Base-by-base conservation (phyloP, 1,140 invertebrate genomes). In the Druon quercuslanigerum region DNA sequence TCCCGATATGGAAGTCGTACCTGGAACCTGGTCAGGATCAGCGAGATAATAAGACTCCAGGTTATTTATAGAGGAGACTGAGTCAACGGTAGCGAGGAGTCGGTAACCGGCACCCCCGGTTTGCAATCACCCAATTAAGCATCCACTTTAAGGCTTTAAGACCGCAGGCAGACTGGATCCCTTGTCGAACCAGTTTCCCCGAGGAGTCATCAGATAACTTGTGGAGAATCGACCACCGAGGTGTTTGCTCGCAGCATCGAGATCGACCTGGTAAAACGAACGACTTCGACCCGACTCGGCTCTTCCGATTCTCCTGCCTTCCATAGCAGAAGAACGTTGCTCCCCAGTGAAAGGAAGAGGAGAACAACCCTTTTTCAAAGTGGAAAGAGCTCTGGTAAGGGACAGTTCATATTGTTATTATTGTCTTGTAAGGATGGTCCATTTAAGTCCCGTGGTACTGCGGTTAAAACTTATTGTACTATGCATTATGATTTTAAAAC, bases 21-120 rank as follows among this genome's bases (percentile, higher is more conserved):
- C 54, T 56, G 51, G 20, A 74, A n/a, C 25, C 20, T 20, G 8
- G 17, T 56, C 54, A 56, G 54, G 12, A 56, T 56, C 54, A 56
- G 40, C 40, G 8, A 46, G 60, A 71, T 75, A 70, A 71, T 71
- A 16, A 76, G 17, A 50, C 54, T 25, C 50, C 51, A 40, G 70
- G 17, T 25, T 77, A 77, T 77, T 72, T 77, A 72, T 73, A 73
- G 75, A 73, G 14, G 3, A 60, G n/a, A 9, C 20, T 74, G 56
- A 56, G 54, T 9, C 17, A 56, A 56, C 54, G 54, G 54, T 56
- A 56, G 54, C 54, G 12, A 56, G 20, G 20, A 56, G 20, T 56
- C 54, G 54, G 17, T 12, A 56, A 56, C 54, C 17, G 54, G 54
- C 54, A 56, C n/a, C 17, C 54, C 13, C 54, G 54, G 54, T n/a